Base-by-base conservation (phyloP, 2,113 vertebrate species). In the Fregata magnificens region DNA sequence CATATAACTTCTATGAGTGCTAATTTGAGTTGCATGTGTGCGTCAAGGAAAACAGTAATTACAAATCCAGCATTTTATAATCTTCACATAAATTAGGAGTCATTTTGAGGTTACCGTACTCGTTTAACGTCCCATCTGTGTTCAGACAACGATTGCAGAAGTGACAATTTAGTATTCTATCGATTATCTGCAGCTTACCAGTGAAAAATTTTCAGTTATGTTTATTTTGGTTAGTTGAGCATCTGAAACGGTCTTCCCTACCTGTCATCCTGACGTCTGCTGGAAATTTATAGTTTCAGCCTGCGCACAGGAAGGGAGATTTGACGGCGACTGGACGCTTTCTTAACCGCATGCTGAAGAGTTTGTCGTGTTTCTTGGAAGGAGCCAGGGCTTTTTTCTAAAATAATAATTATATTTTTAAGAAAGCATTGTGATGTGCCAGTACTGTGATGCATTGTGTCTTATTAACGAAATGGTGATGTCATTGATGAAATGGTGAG, bases 301-400 rank as follows among this genome's bases (percentile, higher is more conserved):
- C 45, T 34, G 59, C 0, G 2, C 13, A 0, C 13, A 9, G 52
- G 45, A 10, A 0, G 1, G 63, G 62, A 71, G 44, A 9, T 26
- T 9, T 4, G 49, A 5, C 13, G 38, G 52, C 34, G 16, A 2
- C 25, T 8, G 73, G 42, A 6, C 13, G 13, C 17, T 62, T 36
- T 24, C 36, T 11, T 17, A 32, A 16, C 29, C 19, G 59, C 29
- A 1, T 5, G 10, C 69, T 17, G 52, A 26, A 50, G 74, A 6
- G 31, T 29, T 52, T 21, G 19, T 40, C 2, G 0, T 3, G 9
- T 25, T 44, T n/a, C 52, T 44, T 45, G 26, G 45, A 55, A 69
- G 62, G 45, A 81, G 24, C 32, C 44, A 24, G 29, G 45, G 31
- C 8, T 2, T 73, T 65, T 83, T 83, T 40, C 44, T 49, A 36